Evolutionary conservation across 2,113 vertebrate species (phyloP).

Genomic region (Colossoma macropomum): DNA sequence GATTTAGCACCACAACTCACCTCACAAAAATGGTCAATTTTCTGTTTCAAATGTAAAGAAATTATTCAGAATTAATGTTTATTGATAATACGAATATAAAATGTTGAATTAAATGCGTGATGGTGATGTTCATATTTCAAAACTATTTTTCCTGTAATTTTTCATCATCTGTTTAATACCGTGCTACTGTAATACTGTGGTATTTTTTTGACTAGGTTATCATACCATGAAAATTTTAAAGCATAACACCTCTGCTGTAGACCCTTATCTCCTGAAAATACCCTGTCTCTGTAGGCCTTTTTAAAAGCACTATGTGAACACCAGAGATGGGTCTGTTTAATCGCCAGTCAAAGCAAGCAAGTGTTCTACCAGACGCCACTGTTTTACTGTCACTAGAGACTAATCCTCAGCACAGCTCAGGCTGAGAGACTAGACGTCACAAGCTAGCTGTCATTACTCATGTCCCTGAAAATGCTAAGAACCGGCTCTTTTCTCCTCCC

Average conservation of each 20-base stretch:
- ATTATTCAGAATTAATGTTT: no score
- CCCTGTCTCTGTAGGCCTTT: slow-evolving; percentile 26
- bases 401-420: slow-evolving; percentile 36
- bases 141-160: no score
- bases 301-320: slow-evolving; percentile 14
- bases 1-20: no score
- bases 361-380: slow-evolving; percentile 29
- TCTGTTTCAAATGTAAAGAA: no score
- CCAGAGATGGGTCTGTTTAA: slow-evolving; percentile 21
- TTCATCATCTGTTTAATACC: no score
- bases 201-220: no score
- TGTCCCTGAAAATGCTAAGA: slow-evolving; percentile 41
- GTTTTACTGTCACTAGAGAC: slow-evolving; percentile 18
- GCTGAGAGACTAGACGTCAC: slow-evolving; percentile 6
- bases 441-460: slow-evolving; percentile 30
- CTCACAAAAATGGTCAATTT: no score
- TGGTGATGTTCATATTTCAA: no score
- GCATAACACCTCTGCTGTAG: slow-evolving; percentile 15
- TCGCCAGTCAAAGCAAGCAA: slow-evolving; percentile 26
- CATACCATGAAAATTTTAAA: no score
- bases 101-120: no score
- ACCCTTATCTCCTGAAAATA: slow-evolving; percentile 27
- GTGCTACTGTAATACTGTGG: no score
- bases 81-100: no score
- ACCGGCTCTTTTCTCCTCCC: slow-evolving; percentile 34